Evolutionary conservation across 92 coral and sea anemone species (phyloP), one percentile per base, ranked within the genome.

Genomic region (Phenganax subtilis): DNA sequence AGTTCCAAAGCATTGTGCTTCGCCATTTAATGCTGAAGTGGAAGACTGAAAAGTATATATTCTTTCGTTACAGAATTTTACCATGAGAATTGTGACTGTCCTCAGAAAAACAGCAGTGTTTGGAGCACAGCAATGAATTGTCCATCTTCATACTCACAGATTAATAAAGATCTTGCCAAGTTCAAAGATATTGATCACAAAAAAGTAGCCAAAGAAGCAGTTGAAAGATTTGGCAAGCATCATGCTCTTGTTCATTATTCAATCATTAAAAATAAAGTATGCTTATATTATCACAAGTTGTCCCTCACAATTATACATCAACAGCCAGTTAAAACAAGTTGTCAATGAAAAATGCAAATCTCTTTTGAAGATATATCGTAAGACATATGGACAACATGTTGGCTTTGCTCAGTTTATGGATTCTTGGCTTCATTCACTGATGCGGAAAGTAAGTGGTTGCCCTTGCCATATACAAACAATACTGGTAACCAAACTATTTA

Each of bases 341-440:
- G 14, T 44, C 20, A 56, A 10, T 57, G n/a, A 14, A 44, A 25
- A 52, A 44, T 81, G 8, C n/a, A 52, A 25, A 12, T 20, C 55
- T 14, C 1, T 56, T 12, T 77, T 85, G 7, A 31, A 93, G 98
- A 88, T 96, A 60, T 96, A 92, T 69, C 89, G 96, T 10, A 96
- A 92, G 85, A 89, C 96, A 6, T 87, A 90, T 85, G 99, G 99
- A 9, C 84, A 96, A 82, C 99, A 96, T 90, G 97, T 92, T 76
- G 99, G 99, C 47, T 96, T 96, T 87, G 88, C 99, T 37, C 91
- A 90, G 91, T 96, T 96, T 78, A 91, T 90, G 97, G 99, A 96
- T 76, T 88, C 92, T 47, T 88, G 93, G 78, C 85, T 96, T 37
- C 83, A 89, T 82, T 96, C 99, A 27, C 81, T 96, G 76, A 88